Evolutionary conservation across 2,888 invertebrate genomes (phyloP).

Genomic region (Diabrotica balteata): DNA sequence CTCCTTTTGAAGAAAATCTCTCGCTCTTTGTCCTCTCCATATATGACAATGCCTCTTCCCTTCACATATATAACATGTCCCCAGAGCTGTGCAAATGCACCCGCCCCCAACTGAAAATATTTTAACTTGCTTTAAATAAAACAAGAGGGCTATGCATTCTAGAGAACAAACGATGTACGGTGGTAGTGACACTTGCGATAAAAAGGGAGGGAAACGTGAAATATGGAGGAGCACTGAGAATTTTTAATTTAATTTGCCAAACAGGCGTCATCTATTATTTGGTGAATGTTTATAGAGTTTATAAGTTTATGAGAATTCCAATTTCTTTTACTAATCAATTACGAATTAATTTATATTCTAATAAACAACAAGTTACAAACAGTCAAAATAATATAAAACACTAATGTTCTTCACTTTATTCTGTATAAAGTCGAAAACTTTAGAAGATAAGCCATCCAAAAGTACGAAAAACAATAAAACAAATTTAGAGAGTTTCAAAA

Average conservation of each 20-base stretch:
- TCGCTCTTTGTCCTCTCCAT: too few relatives aligned
- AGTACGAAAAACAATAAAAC: too few relatives aligned
- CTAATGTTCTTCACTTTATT: too few relatives aligned
- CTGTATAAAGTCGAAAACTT: too few relatives aligned
- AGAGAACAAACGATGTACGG: conserved; percentile 3
- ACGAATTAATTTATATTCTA: too few relatives aligned
- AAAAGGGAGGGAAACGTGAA: conserved; percentile 2
- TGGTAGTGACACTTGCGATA: conserved; percentile 6
- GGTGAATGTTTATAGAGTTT: background rate
- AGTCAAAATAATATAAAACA: too few relatives aligned
- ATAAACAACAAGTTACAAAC: too few relatives aligned
- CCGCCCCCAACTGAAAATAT: conserved; percentile 2
- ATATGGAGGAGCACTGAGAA: conserved; percentile 1
- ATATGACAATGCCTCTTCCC: background rate
- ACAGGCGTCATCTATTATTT: background rate
- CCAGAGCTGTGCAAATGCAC: conserved; percentile 2
- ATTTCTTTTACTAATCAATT: too few relatives aligned
- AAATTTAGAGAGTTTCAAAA: too few relatives aligned
- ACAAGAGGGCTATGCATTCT: conserved; percentile 7
- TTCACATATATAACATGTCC: conserved; percentile 4
- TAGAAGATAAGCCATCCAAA: too few relatives aligned
- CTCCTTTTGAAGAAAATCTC: background rate
- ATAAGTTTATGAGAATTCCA: too few relatives aligned
- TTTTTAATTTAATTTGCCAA: background rate
- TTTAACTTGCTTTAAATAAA: conserved; percentile 12